phyloP scores from a whole-genome alignment of 2,113 vertebrate genomes.

The Phalacrocorax pelagicus region DNA sequence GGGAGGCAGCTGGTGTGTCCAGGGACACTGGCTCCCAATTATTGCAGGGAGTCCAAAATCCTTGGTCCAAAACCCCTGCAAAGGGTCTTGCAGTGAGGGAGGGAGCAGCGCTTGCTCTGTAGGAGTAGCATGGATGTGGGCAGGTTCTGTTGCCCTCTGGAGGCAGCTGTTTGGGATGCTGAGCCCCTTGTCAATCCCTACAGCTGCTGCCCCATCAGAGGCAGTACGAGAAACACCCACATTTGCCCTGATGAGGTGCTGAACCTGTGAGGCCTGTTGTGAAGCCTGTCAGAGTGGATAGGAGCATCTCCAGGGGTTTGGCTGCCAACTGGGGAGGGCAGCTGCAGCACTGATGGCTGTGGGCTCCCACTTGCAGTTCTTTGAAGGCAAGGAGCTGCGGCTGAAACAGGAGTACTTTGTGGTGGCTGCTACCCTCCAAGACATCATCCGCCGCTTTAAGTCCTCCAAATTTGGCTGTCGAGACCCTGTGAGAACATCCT shows the following conservation, averaged over 20 bases:
- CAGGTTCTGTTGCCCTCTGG: background rate
- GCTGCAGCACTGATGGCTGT: background rate
- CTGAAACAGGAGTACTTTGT: constrained; percentile 91
- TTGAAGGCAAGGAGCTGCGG: constrained; percentile 89
- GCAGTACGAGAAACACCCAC: background rate
- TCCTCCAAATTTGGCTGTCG: constrained; percentile 88
- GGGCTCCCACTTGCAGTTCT: constrained; percentile 72
- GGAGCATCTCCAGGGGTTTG: background rate
- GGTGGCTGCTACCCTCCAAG: constrained; percentile 87
- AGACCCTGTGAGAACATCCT: constrained; percentile 83
- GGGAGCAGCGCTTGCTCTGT: background rate
- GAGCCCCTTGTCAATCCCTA: background rate
- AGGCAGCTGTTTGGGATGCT: background rate
- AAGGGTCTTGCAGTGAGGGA: background rate
- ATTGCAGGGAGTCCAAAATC: background rate
- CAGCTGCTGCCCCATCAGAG: background rate
- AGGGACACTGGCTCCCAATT: background rate
- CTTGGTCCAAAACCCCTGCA: background rate
- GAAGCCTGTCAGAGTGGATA: background rate
- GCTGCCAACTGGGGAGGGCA: background rate
- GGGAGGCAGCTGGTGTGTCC: background rate
- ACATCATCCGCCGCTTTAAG: constrained; percentile 88
- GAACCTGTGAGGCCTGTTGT: background rate
- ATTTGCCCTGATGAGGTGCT: background rate
- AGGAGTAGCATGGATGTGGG: background rate